Evolutionary conservation across 2,797 vertebrate species (phyloP), one percentile per base, ranked within the genome.

Genomic region (Melanotaenia pygmaea): DNA sequence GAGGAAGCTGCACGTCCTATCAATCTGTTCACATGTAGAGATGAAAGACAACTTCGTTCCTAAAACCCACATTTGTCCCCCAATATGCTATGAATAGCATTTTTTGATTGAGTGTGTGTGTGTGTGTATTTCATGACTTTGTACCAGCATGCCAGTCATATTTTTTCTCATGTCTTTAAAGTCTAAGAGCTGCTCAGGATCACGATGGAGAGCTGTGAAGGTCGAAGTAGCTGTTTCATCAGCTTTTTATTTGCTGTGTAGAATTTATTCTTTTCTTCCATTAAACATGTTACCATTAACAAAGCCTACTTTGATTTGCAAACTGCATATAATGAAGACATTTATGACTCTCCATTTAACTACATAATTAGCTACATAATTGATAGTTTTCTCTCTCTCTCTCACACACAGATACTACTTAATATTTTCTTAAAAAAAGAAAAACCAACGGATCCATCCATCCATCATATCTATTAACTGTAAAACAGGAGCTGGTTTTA

Each of bases 161-260:
- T 64, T 73, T 50, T 72, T 74, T 53, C 45, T 60, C 65, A 67
- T 50, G 60, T 81, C 73, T 80, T 79, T 72, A 78, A 81, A 87
- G 80, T 76, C 51, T 37, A 47, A n/a, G 37, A 59, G 65, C 54
- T 72, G 71, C 81, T 76, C 71, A 47, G 69, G 73, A 76, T 70
- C 13, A 14, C 38, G 70, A 77, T n/a, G 56, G 40, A 38, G 50
- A 59, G 47, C 70, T 32, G 32, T 81, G 80, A 83, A 87, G 79
- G 87, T 89, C 85, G 83, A 18, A 82, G 45, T 57, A 61, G 70
- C 64, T 73, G 83, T 82, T 82, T 72, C 76, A 74, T 86, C 76
- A 87, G 13, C 35, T 10, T 82, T 78, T 34, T 24, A 59, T 72
- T 86, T 78, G 62, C 50, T 65, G 83, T 83, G 68, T 77, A 80